Conservation (phyloP, 2,888 invertebrate species). For the Epirrhoe alternata region DNA sequence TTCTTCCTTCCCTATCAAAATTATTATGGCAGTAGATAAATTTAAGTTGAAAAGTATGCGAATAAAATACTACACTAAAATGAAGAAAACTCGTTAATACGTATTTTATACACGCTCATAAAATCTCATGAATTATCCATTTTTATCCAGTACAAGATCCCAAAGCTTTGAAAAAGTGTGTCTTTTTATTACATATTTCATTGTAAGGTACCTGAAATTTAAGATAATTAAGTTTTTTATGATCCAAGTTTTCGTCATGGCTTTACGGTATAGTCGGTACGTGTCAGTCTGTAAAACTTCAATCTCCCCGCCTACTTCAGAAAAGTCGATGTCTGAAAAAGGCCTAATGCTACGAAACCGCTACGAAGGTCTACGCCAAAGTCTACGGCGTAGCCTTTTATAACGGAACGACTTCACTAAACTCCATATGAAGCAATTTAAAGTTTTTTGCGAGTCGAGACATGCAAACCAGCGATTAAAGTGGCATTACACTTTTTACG, state of each 20-base stretch:
- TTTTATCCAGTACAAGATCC: no score
- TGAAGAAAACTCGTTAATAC: no score
- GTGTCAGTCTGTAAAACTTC: not conserved
- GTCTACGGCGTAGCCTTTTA: constrained; percentile 56
- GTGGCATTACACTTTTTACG: constrained; percentile 67
- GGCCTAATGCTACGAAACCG: constrained; percentile 12
- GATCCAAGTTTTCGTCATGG: not conserved
- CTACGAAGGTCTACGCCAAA: constrained; percentile 36
- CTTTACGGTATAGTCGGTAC: not conserved
- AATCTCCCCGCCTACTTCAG: not conserved
- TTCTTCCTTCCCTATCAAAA: no score
- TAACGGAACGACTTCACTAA: constrained; percentile 59
- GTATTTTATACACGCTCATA: no score
- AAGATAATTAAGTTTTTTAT: not conserved
- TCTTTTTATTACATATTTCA: no score
- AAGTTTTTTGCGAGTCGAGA: constrained; percentile 60
- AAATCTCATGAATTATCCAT: no score
- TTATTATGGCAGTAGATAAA: no score
- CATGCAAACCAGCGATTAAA: constrained; percentile 75
- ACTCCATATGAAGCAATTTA: constrained; percentile 63
- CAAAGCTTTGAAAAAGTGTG: no score
- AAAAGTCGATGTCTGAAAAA: constrained; percentile 7
- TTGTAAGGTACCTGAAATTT: no score
- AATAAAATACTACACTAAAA: no score
- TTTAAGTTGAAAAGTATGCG: no score